Conservation (phyloP, 2,797 vertebrate genomes). For the Hyperoplus immaculatus region DNA sequence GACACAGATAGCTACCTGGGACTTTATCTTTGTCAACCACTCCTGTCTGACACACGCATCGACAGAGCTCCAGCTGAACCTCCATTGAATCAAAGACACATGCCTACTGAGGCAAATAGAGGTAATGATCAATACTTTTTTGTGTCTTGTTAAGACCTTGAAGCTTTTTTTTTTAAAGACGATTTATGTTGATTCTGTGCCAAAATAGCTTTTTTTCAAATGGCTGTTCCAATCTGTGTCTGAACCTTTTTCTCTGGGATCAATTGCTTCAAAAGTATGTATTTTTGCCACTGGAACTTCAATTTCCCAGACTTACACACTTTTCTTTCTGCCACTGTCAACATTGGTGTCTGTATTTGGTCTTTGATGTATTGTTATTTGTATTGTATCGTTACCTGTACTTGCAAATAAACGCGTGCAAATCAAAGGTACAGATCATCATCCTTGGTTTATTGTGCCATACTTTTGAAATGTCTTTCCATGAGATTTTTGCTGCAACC, state of each 20-base stretch:
- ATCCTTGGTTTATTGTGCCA: not conserved
- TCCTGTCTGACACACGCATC: constrained; percentile 2
- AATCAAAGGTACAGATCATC: not conserved
- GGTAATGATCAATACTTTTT: constrained; percentile 9
- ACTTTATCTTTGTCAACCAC: not conserved
- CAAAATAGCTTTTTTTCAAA: not conserved
- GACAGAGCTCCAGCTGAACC: not conserved
- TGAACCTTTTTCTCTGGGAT: not conserved
- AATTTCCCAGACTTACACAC: not conserved
- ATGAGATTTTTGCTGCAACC: not conserved
- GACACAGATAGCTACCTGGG: not conserved
- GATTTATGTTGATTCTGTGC: not conserved
- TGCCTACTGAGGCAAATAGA: not conserved
- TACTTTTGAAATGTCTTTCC: not conserved
- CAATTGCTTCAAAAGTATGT: not conserved
- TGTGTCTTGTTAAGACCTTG: not conserved
- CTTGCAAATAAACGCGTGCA: not conserved
- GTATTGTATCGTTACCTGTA: not conserved
- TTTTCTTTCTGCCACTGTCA: not conserved
- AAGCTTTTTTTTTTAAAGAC: constrained; percentile 4
- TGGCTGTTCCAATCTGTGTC: not conserved
- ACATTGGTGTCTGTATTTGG: not conserved
- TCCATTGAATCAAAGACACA: constrained; percentile 2
- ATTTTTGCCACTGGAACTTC: not conserved
- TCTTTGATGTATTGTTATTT: not conserved